phyloP scores from a whole-genome alignment of 2,888 invertebrate species.

The Drosophila anceps region DNA sequence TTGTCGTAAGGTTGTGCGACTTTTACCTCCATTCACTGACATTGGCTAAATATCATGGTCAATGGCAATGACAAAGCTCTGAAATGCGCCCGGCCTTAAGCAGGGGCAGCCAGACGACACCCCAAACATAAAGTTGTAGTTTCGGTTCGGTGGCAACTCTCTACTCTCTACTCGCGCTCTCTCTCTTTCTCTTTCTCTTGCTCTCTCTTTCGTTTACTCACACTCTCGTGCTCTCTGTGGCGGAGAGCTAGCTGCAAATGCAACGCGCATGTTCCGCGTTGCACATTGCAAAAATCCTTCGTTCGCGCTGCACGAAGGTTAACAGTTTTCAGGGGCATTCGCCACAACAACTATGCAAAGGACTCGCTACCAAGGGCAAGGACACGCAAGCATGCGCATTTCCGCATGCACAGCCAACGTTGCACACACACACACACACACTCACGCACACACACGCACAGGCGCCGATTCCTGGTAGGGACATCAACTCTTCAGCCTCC shows the following conservation, averaged over 20 bases:
- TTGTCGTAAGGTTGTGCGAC: constrained; percentile 27
- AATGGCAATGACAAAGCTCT: constrained; percentile 57
- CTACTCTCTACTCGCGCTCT: constrained; percentile 5
- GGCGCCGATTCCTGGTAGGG: constrained; percentile 40
- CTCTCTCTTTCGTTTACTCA: neutral
- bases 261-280: constrained; percentile 68
- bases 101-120: constrained; percentile 74
- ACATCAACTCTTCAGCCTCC: constrained; percentile 20
- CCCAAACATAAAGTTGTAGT: constrained; percentile 32
- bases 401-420: constrained; percentile 57
- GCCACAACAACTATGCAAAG: constrained; percentile 48
- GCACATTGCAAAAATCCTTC: constrained; percentile 56
- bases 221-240: neutral
- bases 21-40: constrained; percentile 27
- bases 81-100: constrained; percentile 37
- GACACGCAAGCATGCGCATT: constrained; percentile 84
- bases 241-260: constrained; percentile 34
- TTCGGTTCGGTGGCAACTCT: constrained; percentile 22
- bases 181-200: neutral
- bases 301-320: constrained; percentile 73
- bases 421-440: constrained; percentile 34
- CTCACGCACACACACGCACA: constrained; percentile 1
- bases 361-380: constrained; percentile 84
- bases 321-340: constrained; percentile 61
- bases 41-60: constrained; percentile 72